These are phyloP conservation scores for Rhincodon typus DNA, from an alignment of 2,797 vertebrate species.

Conservation along the genomic window DNA sequence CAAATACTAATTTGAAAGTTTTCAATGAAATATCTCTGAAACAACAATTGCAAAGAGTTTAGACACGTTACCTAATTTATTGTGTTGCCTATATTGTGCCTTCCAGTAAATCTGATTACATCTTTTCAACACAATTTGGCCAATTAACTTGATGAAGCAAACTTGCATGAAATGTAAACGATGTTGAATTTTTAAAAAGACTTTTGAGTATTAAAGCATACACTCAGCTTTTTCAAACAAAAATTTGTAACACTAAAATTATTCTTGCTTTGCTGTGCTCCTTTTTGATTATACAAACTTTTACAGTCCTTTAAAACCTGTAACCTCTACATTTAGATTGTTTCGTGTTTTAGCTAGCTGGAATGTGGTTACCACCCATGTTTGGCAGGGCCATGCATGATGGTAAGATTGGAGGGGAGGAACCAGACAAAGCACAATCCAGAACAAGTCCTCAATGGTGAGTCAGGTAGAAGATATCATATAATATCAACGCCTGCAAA, in stretches of 20 bases:
- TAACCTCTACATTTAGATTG: not conserved
- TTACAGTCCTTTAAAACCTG: not conserved
- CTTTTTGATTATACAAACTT: not conserved
- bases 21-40: not conserved
- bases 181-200: not conserved
- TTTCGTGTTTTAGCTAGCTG: not conserved
- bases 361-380: not conserved
- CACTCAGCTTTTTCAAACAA: not conserved
- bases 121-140: not conserved
- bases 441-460: too few species aligned
- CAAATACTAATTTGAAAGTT: not conserved
- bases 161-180: not conserved
- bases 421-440: too few species aligned
- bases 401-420: too few species aligned
- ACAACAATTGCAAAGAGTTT: not conserved
- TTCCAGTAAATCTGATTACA: slow-evolving; percentile 27
- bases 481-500: too few species aligned
- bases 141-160: not conserved
- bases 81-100: not conserved
- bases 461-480: too few species aligned
- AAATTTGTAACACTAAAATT: not conserved
- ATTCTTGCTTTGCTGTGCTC: too few species aligned
- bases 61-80: not conserved
- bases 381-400: too few species aligned
- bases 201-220: not conserved